Evolutionary conservation across 2,113 vertebrate genomes (phyloP), one percentile per base, ranked within the genome.

Genomic region (Azemiops feae): DNA sequence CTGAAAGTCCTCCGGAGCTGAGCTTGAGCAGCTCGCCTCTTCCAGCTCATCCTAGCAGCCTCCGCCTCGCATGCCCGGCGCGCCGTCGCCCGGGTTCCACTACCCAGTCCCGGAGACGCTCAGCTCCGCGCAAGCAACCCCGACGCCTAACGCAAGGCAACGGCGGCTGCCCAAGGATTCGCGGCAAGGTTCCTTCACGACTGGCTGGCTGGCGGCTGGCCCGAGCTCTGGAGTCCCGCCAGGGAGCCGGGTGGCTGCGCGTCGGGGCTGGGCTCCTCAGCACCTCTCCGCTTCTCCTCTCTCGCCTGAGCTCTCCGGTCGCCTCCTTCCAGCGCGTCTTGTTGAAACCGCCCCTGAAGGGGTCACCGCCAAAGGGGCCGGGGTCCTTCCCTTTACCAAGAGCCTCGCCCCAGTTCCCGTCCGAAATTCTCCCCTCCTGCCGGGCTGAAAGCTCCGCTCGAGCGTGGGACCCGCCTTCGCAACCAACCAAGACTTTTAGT

Each of bases 1-100:
- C 99, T 99, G 96, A 99, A 97, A 14, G 98, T 99, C 81, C 99
- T 97, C 96, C 98, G 96, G 50, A 99, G 98, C 96, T 96, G 98
- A 95, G 98, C 96, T 92, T 95, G 97, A 57, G 96, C 95, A 1
- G 98, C 95, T 91, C 96, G 97, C 95, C 97, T 96, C 96, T 9
- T 55, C 88, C 98, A 96, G 96, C 97, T 98, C 99, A 99, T 99
- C 91, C 96, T 97, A 93, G 96, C 90, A 92, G 43, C 53, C 10
- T 18, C 39, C 89, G 95, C 96, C 95, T 95, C 93, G 86, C 98
- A 98, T 98, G 94, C 95, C 97, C 95, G 30, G 9, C 93, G 12
- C 91, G 52, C 60, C 92, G 20, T 10, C 27, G 47, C 89, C 0
- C 88, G 45, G 87, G 58, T 43, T 34, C 88, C 30, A 10, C 57